Base-by-base conservation (phyloP, 2,113 vertebrate species). In the Paraplagusia blochii region DNA sequence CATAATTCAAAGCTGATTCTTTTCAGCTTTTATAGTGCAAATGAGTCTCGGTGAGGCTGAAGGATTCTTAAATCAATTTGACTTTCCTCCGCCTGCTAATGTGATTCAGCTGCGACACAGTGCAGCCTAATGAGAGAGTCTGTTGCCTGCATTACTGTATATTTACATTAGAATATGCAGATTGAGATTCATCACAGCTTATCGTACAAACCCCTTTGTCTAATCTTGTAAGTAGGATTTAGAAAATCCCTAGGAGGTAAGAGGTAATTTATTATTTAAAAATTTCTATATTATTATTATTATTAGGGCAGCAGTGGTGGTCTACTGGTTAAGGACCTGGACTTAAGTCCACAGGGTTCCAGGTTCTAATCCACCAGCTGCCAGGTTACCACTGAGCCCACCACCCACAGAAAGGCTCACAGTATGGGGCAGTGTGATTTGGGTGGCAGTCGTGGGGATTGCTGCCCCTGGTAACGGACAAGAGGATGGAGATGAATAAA, bases 1-100 rank as follows among this genome's bases (percentile, higher is more conserved):
- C 60, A 79, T 81, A 74, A 82, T 75, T 82, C 74, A 68, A 63
- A 69, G n/a, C 54, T 54, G 72, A 63, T 77, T 76, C 18, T 42
- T 67, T 84, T 71, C 74, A 76, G 59, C 71, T 79, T 84, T 85
- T 87, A 80, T 82, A 79, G 78, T 84, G 84, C 69, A 87, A 86
- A 86, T 89, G 58, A 83, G 64, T 17, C 74, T 74, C 62, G 75
- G 56, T 63, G 56, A 54, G 79, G 75, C 65, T 76, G 66, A 82
- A 77, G 34, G 60, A 76, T 73, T 83, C 74, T 74, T 80, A 81
- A 88, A 84, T 85, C 80, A 85, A 83, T 85, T 88, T 87, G 80
- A 63, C 79, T 75, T 77, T 63, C 71, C 70, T 73, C 77, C 63
- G 84, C 59, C 78, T 65, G 66, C 53, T 85, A 87, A 86, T 86